These are phyloP conservation scores for Hirtodrosophila trivittata DNA, from an alignment of 2,888 invertebrate genomes.

Conservation along the genomic window DNA sequence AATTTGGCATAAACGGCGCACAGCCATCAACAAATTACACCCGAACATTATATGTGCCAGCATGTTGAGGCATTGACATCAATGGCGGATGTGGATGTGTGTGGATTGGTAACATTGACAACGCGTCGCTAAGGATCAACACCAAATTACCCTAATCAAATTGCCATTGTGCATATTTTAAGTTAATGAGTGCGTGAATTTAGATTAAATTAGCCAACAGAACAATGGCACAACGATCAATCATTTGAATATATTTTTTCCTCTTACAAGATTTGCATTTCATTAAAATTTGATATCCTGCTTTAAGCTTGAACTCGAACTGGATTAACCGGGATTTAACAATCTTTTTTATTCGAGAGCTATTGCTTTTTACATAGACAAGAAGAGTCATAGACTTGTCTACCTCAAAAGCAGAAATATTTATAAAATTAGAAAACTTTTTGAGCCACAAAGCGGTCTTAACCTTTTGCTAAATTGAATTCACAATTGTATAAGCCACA, in stretches of 20 bases:
- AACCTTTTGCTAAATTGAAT: no score
- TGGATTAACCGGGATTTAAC: no score
- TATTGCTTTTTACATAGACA: no score
- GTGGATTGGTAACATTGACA: conserved; percentile 22
- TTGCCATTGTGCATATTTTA: conserved; percentile 78
- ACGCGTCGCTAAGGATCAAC: conserved; percentile 62
- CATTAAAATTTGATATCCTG: no score
- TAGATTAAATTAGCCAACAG: conserved; percentile 58
- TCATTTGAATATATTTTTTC: background rate
- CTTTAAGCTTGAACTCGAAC: no score
- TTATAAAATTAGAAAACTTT: no score
- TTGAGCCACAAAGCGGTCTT: no score
- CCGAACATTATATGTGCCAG: conserved; percentile 54
- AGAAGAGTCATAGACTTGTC: no score
- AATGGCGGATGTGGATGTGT: conserved; percentile 18
- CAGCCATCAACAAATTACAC: conserved; percentile 68
- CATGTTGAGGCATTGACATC: conserved; percentile 48
- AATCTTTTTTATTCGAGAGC: no score
- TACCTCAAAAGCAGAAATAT: no score
- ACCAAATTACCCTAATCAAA: conserved; percentile 79
- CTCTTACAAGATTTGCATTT: no score
- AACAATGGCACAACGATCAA: conserved; percentile 5
- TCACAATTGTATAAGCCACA: no score
- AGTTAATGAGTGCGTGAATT: conserved; percentile 75
- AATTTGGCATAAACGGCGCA: conserved; percentile 73